Percentiles rank a stretch among this genome's conserved stretches.
Conservation (phyloP, 2,113 vertebrate genomes). For the Empidonax alnorum region DNA sequence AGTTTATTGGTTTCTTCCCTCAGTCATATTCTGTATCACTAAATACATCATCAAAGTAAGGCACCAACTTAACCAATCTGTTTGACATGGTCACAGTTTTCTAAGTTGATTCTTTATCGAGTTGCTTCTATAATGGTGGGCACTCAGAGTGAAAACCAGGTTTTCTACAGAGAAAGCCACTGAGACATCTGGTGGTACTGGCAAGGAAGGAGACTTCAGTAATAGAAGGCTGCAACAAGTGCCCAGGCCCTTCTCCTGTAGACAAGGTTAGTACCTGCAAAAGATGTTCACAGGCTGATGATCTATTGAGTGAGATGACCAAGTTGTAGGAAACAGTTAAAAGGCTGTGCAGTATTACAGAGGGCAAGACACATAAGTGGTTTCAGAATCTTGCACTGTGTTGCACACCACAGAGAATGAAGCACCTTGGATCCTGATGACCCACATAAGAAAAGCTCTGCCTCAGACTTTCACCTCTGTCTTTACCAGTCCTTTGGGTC, state of each 20-base stretch:
- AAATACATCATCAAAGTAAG: background rate
- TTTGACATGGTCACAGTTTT: background rate
- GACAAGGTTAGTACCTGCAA: background rate
- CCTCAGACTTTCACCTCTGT: background rate
- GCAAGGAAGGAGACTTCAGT: background rate
- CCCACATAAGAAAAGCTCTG: background rate
- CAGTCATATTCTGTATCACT: background rate
- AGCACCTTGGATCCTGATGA: background rate
- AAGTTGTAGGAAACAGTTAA: background rate
- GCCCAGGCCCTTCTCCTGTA: background rate
- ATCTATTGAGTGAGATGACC: background rate
- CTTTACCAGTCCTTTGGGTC: background rate
- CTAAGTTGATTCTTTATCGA: background rate
- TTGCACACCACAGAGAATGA: background rate
- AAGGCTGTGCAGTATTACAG: background rate
- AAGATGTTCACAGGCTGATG: background rate
- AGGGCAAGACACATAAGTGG: background rate
- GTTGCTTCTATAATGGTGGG: background rate
- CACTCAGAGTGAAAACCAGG: background rate
- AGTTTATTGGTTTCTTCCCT: background rate
- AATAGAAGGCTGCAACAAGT: background rate
- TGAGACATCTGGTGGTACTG: background rate
- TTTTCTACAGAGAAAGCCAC: background rate
- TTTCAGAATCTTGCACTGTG: background rate
- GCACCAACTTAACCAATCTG: background rate